Base-by-base conservation (phyloP, 2,888 invertebrate genomes). In the Ectemnius continuus region DNA sequence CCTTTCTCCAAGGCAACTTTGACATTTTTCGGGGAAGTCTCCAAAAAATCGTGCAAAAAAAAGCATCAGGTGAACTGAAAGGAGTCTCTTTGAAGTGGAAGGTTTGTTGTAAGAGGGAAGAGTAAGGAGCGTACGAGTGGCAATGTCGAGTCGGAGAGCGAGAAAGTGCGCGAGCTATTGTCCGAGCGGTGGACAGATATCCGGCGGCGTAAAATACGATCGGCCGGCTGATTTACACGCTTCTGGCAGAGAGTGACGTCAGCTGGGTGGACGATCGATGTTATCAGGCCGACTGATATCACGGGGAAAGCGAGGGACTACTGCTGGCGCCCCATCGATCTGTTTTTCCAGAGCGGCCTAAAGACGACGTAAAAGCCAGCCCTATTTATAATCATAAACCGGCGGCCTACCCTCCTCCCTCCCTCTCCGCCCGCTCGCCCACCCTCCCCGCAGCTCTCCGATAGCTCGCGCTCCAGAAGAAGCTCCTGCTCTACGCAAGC, bases 201-300 rank as follows among this genome's bases (percentile, higher is more conserved):
- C 36, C 47, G 59, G 56, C 47, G 36, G 64, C 56, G 26, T 70
- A 36, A 71, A 75, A 69, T 70, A 75, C 61, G 78, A 73, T 69
- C 73, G 67, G 46, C 60, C 61, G 61, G 61, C 75, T 70, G 80
- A 77, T 77, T 78, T 73, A 70, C 74, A 67, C 59, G 67, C 67
- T 82, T 20, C 45, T 61, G 20, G 6, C n/a, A 6, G n/a, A 67
- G 57, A 58, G 73, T 81, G 83, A 83, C 81, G 82, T 83, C 82
- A 81, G 79, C 36, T 45, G 61, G 4, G 14, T 52, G 67, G 61
- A 75, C 78, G 75, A 82, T 83, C 83, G 83, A 82, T 80, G 70
- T 76, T 79, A 81, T 82, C 83, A 70, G 59, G 73, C 67, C 62
- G 58, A 57, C 65, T 81, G 79, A 83, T 82, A 82, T 75, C 75